Conservation (phyloP, 1,140 invertebrate species). For the Drosophila triauraria region DNA sequence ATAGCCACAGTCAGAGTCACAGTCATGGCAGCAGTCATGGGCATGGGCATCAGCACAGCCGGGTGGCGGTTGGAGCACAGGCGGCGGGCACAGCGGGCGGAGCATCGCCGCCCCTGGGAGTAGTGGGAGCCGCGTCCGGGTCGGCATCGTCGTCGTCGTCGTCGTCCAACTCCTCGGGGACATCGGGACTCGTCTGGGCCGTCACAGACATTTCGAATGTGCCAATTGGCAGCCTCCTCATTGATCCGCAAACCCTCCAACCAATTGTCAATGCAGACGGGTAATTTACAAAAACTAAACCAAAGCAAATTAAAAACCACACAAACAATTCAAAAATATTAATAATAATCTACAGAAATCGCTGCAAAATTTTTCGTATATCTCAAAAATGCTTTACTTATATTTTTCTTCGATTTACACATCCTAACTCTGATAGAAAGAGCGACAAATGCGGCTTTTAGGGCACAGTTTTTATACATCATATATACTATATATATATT, state of each 20-base stretch:
- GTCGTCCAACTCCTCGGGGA: conserved; percentile 30
- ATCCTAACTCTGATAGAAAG: conserved; percentile 11
- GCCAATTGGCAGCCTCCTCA: conserved; percentile 93
- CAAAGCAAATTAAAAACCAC: conserved; percentile 56
- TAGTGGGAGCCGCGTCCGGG: conserved; percentile 31
- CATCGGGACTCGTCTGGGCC: conserved; percentile 90
- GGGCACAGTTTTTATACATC: conserved; percentile 12
- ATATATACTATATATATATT: conserved; percentile 1
- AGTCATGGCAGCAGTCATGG: conserved; percentile 17
- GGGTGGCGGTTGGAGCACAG: conserved; percentile 33
- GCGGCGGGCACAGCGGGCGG: conserved; percentile 39
- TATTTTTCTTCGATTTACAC: conserved; percentile 24
- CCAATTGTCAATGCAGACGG: conserved; percentile 89
- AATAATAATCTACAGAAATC: conserved; percentile 39
- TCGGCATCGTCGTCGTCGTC: conserved; percentile 43
- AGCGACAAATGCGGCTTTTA: conserved; percentile 26
- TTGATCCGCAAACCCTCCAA: conserved; percentile 92
- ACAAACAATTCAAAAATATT: conserved; percentile 53
- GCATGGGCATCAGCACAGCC: conserved; percentile 18
- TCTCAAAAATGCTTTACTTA: conserved; percentile 36
- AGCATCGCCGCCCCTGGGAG: conserved; percentile 20
- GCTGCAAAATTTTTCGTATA: conserved; percentile 48
- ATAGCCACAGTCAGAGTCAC: conserved; percentile 20
- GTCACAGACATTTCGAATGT: conserved; percentile 93
- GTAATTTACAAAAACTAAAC: conserved; percentile 84